Evolutionary conservation across 2,888 invertebrate species (phyloP).

Genomic region (Ophonus ardosiacus): DNA sequence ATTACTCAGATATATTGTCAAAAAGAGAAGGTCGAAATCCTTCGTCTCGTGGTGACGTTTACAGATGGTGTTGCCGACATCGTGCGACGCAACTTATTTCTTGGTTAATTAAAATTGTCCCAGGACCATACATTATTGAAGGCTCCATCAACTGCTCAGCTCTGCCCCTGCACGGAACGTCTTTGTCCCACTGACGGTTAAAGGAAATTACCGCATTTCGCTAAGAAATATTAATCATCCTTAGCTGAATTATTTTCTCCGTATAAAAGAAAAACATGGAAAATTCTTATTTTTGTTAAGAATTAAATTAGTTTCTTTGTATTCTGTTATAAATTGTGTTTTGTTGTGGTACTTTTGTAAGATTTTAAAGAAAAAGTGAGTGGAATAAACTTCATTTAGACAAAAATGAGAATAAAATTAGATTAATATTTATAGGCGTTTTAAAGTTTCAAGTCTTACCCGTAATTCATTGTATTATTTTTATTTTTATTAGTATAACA

Average conservation of each 20-base stretch:
- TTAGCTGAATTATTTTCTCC: constrained; percentile 33
- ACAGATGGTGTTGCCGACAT: constrained; percentile 51
- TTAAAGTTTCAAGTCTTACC: too few relatives aligned
- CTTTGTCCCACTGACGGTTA: constrained; percentile 42
- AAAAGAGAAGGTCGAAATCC: background rate
- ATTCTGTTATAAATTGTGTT: background rate
- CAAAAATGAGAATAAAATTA: background rate
- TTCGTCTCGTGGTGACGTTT: constrained; percentile 20
- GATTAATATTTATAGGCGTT: background rate
- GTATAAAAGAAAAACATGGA: constrained; percentile 15
- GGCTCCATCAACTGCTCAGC: constrained; percentile 7
- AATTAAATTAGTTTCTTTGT: constrained; percentile 48
- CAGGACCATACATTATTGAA: constrained; percentile 45
- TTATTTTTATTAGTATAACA: too few relatives aligned
- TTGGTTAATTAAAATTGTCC: constrained; percentile 56
- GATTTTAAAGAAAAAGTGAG: background rate
- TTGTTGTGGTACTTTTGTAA: background rate
- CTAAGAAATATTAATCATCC: constrained; percentile 48
- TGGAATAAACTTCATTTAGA: background rate
- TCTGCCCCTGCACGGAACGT: background rate
- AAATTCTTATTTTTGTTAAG: constrained; percentile 27
- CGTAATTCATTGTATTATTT: too few relatives aligned
- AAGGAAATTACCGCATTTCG: constrained; percentile 46
- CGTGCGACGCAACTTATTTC: constrained; percentile 51
- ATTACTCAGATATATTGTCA: background rate